Conservation (phyloP, 2,888 invertebrate species). For the Myopa testacea region DNA sequence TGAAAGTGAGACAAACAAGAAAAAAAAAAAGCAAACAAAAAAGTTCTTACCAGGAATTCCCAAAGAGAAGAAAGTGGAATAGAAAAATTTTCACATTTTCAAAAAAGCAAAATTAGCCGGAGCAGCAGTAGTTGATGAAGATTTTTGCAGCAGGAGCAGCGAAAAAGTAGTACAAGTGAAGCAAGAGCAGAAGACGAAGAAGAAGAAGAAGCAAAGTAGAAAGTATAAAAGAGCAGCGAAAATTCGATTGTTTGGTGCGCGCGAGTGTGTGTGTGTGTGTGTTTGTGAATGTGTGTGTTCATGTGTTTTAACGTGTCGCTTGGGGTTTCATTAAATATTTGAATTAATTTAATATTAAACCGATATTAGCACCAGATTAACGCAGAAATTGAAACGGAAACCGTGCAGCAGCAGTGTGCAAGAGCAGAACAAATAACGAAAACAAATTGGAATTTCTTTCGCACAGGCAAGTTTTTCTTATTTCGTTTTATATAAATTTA, state of each 20-base stretch:
- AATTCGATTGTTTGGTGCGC: background rate
- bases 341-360: constrained; percentile 12
- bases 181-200: background rate
- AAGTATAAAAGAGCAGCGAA: constrained; percentile 29
- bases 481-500: background rate
- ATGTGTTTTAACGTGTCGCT: constrained; percentile 20
- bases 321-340: constrained; percentile 5
- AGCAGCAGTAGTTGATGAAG: background rate
- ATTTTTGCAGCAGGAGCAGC: background rate
- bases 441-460: constrained; percentile 20
- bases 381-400: background rate
- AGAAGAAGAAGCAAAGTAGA: constrained; percentile 7
- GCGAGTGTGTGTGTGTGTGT: constrained; percentile 19
- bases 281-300: constrained; percentile 9
- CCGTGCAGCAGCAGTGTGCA: background rate
- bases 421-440: background rate
- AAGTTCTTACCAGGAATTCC: constrained; percentile 7
- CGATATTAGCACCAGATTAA: background rate
- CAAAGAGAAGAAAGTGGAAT: constrained; percentile 14
- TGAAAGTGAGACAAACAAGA: constrained; percentile 2
- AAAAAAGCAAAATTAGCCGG: background rate
- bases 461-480: background rate
- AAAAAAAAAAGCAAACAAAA: constrained; percentile 8
- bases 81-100: constrained; percentile 34
- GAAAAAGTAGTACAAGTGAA: constrained; percentile 24